These are phyloP conservation scores for Anhinga rufa DNA, from an alignment of 2,113 vertebrate genomes.

Conservation along the genomic window DNA sequence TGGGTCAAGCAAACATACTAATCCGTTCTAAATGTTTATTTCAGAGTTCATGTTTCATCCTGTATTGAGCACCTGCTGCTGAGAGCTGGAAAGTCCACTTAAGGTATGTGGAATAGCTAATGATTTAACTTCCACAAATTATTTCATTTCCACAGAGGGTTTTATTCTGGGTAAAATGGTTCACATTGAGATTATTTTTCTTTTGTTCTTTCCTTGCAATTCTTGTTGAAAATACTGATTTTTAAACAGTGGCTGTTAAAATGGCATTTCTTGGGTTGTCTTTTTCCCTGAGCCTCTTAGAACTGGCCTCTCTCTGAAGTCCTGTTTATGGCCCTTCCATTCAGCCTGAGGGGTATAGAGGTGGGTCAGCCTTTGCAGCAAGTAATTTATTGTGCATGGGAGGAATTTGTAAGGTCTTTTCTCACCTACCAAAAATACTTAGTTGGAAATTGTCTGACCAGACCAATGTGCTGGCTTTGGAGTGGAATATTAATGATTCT, in stretches of 20 bases:
- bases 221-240: neutral
- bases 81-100: conserved; percentile 51
- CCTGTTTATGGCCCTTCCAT: neutral
- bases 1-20: neutral
- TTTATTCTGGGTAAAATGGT: neutral
- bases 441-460: neutral
- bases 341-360: neutral
- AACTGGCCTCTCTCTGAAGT: neutral
- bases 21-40: conserved; percentile 23
- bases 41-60: conserved; percentile 48
- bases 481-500: neutral
- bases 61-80: neutral
- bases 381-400: neutral
- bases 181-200: neutral
- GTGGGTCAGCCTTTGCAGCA: neutral
- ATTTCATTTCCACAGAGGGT: neutral
- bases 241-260: neutral
- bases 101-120: neutral
- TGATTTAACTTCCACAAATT: neutral
- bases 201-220: neutral
- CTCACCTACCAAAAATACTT: neutral
- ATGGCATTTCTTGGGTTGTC: neutral
- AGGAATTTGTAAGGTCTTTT: neutral
- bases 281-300: neutral
- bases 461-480: neutral